A percentile compares a stretch with the other conserved stretches of the same genome.
Evolutionary conservation across 2,113 vertebrate genomes (phyloP).

Genomic region (Struthidea cinerea): DNA sequence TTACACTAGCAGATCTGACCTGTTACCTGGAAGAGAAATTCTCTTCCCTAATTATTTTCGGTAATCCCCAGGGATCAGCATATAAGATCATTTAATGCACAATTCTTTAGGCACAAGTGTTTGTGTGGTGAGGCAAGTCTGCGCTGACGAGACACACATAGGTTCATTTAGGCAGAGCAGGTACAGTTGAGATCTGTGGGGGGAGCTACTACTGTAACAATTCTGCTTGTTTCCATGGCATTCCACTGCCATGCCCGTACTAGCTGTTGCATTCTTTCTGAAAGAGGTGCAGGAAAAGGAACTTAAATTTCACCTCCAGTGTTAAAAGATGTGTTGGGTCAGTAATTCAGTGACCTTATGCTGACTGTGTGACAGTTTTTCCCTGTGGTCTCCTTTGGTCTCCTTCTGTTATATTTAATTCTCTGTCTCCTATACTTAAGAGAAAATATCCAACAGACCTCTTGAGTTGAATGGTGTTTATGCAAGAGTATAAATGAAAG

Average conservation of each 20-base stretch:
- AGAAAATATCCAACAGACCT: background rate
- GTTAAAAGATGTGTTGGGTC: background rate
- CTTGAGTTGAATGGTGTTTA: background rate
- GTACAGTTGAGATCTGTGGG: background rate
- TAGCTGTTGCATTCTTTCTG: background rate
- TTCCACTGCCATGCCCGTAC: background rate
- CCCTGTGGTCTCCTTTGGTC: background rate
- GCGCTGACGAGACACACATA: accelerated
- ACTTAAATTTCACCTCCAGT: background rate
- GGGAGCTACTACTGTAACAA: background rate
- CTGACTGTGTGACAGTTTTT: background rate
- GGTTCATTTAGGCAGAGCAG: background rate
- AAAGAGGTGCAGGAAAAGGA: background rate
- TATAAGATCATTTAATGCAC: accelerated
- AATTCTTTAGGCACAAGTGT: background rate
- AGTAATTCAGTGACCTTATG: background rate
- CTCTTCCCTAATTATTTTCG: background rate
- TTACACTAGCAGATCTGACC: background rate
- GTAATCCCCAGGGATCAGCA: background rate
- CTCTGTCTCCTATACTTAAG: background rate
- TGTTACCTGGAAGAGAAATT: background rate
- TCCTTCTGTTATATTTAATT: background rate
- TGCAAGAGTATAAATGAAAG: background rate
- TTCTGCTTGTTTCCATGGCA: background rate
- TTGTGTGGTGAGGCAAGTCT: background rate